Conservation (phyloP, 2,888 invertebrate species). For the Yponomeuta cagnagella region DNA sequence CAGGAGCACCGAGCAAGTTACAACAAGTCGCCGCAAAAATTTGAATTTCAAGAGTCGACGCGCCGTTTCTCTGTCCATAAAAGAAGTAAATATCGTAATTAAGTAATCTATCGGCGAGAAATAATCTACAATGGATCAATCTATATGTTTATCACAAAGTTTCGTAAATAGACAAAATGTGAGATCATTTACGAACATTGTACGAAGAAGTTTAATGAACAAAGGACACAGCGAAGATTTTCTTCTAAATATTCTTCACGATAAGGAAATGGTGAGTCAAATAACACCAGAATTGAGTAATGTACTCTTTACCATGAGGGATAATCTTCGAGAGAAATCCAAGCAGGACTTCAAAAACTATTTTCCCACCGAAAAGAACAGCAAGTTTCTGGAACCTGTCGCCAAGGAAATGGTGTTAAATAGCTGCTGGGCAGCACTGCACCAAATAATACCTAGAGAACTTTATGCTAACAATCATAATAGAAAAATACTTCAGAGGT, state of each 20-base stretch:
- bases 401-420: constrained; percentile 42
- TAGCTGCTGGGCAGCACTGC: constrained; percentile 39
- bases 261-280: constrained; percentile 33
- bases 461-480: constrained; percentile 51
- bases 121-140: constrained; percentile 30
- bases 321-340: constrained; percentile 36
- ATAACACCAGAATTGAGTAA: constrained; percentile 31
- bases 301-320: constrained; percentile 34
- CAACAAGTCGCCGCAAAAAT: constrained; percentile 50
- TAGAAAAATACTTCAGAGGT: constrained; percentile 43
- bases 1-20: constrained; percentile 29
- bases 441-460: constrained; percentile 45
- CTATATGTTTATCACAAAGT: constrained; percentile 48
- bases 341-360: constrained; percentile 49
- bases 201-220: constrained; percentile 41
- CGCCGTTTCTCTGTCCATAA: background rate
- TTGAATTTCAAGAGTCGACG: constrained; percentile 24
- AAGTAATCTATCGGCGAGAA: too few species aligned
- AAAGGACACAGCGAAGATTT: constrained; percentile 29
- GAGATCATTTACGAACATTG: constrained; percentile 48
- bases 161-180: constrained; percentile 63
- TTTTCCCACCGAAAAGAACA: constrained; percentile 27
- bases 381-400: constrained; percentile 31
- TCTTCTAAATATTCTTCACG: constrained; percentile 33
- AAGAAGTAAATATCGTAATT: too few species aligned